Evolutionary conservation across 2,113 vertebrate species (phyloP).

Genomic region (Lipotes vexillifer): DNA sequence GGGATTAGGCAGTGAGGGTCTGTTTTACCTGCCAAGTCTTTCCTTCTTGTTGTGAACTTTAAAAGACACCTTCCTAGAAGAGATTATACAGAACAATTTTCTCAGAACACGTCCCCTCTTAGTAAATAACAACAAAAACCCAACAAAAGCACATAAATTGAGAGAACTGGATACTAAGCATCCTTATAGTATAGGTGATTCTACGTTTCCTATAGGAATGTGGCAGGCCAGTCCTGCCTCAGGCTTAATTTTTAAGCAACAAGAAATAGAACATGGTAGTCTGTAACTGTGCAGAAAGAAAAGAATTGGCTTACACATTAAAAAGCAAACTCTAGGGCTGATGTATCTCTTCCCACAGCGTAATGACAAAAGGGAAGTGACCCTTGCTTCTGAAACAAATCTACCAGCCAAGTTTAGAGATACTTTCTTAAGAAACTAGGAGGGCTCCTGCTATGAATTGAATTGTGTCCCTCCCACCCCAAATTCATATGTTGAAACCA

Average conservation of each 20-base stretch:
- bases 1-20: neutral
- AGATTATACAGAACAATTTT: neutral
- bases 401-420: neutral
- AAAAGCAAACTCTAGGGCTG: neutral
- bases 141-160: neutral
- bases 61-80: neutral
- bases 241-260: neutral
- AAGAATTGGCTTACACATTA: neutral
- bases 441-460: neutral
- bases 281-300: neutral
- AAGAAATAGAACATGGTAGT: neutral
- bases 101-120: neutral
- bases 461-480: neutral
- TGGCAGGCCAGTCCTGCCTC: neutral
- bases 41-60: neutral
- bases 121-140: neutral
- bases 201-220: neutral
- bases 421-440: neutral
- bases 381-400: neutral
- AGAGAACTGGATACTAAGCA: neutral
- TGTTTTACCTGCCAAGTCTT: neutral
- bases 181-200: neutral
- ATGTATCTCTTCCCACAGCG: neutral
- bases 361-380: neutral
- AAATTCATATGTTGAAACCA: neutral